Evolutionary conservation across 2,888 invertebrate species (phyloP).

Genomic region (Nowickia ferox): DNA sequence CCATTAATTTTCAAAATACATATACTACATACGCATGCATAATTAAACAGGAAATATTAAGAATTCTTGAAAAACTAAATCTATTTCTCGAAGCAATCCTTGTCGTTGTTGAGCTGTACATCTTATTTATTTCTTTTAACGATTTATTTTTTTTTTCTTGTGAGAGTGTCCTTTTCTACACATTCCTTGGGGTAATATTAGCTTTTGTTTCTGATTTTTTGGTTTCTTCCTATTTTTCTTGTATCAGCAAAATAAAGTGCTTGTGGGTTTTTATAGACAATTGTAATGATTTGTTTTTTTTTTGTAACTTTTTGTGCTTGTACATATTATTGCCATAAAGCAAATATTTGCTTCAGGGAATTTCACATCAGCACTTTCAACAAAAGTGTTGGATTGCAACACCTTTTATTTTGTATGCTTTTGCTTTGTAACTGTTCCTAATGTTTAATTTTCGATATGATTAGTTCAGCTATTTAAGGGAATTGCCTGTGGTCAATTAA

Average conservation of each 20-base stretch:
- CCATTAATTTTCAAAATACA: no score
- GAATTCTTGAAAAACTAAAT: no score
- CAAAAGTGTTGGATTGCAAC: slow-evolving; percentile 43
- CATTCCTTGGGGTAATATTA: slow-evolving; percentile 54
- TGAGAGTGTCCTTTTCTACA: slow-evolving; percentile 33
- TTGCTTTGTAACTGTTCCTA: not conserved
- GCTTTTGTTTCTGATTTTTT: slow-evolving; percentile 10
- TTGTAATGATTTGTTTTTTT: slow-evolving; percentile 40
- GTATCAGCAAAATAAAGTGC: slow-evolving; percentile 59
- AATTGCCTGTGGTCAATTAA: slow-evolving; percentile 49
- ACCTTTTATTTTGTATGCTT: slow-evolving; percentile 35
- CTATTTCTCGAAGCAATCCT: not conserved
- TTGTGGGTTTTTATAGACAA: slow-evolving; percentile 50
- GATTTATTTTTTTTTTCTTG: not conserved
- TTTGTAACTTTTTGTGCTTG: slow-evolving; percentile 37
- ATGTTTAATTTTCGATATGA: slow-evolving; percentile 35
- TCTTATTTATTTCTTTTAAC: not conserved
- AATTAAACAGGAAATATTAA: no score
- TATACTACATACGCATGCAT: no score
- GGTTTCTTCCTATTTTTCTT: not conserved
- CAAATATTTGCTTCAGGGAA: slow-evolving; percentile 61
- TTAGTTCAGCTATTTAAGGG: slow-evolving; percentile 45
- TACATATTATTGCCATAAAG: slow-evolving; percentile 35
- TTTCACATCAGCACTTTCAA: slow-evolving; percentile 25
- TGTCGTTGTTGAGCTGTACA: not conserved